Evolutionary conservation across 35 echinoderm and acorn worm species (phyloP).

Genomic region (Amphiura filiformis): DNA sequence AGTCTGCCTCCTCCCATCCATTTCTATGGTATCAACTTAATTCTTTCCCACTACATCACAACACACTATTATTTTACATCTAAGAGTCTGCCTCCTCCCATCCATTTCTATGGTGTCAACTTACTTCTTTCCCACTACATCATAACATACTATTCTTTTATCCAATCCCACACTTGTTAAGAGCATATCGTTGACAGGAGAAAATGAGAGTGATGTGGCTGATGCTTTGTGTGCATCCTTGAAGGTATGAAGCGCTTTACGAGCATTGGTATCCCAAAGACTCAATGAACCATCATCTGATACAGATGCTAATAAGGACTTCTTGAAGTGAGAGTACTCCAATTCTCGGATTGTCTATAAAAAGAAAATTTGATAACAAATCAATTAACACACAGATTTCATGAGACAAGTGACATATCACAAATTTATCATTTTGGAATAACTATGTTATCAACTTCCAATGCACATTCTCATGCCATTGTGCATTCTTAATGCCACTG

Average conservation of each 20-base stretch:
- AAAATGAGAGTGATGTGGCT: slow-evolving; percentile 78
- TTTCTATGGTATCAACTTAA: no score
- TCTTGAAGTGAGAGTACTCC: slow-evolving; percentile 95
- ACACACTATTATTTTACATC: no score
- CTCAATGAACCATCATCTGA: slow-evolving; percentile 90
- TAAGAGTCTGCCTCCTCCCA: no score
- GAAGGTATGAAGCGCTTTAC: slow-evolving; percentile 63
- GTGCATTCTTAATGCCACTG: no score
- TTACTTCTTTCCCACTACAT: slow-evolving; percentile 76
- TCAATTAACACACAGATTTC: no score
- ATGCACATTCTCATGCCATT: no score
- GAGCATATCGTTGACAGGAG: slow-evolving; percentile 84
- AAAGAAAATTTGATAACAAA: not conserved
- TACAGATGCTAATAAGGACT: slow-evolving; percentile 72
- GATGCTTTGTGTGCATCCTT: slow-evolving; percentile 77
- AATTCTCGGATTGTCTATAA: slow-evolving; percentile 67
- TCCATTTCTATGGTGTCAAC: no score
- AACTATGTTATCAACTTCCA: not conserved
- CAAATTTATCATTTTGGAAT: not conserved
- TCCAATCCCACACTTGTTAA: slow-evolving; percentile 79
- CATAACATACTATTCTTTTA: slow-evolving; percentile 91
- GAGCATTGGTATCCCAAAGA: slow-evolving; percentile 88
- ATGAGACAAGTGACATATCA: no score
- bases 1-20: no score
- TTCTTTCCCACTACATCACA: no score